Evolutionary conservation across 2,797 vertebrate genomes (phyloP), one percentile per base, ranked within the genome.

Genomic region (Taenioides sp.): DNA sequence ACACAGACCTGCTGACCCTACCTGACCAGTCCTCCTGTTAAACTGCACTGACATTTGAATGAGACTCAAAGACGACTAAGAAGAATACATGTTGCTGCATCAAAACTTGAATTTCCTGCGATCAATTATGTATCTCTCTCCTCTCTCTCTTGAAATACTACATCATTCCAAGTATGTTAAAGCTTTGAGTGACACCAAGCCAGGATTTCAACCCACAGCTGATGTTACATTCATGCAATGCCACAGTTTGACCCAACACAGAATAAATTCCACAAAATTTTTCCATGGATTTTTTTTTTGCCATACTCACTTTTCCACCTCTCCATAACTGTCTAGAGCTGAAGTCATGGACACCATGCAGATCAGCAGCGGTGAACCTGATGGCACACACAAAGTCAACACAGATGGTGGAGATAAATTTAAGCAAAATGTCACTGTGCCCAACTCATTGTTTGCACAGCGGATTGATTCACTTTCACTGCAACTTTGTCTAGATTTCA

Each of bases 291-390:
- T 57, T 73, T 20, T 47, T 20, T 47, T 22, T 49, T 34, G 47
- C 77, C 63, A 7, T 69, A 96, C 96, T 95, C 88, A 98, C 97
- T 97, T 98, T 80, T 89, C 92, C 20, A 80, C 89, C 69, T 94
- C 93, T 28, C 98, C 97, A 0, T 99, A 99, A 84, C 96, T 96
- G 84, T 93, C 80, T 65, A 95, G 82, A 25, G 97, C 94, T 0
- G 93, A 95, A 0, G 93, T 91, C 50, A 96, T 75, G 34, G 97
- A 97, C 67, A 98, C 90, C 12, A 94, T 76, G 37, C 96, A 98
- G 70, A 98, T 96, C 70, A 97, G 78, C 62, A 98, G 71, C 0
- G 98, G 96, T 73, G 92, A 95, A 14, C 97, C 98, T 99, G 87
- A 49, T 5, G 5, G 73, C 22, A 67, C 50, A 72, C 69, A 82